phyloP scores from a whole-genome alignment of 2,888 invertebrate genomes.

The Lithosia quadra region DNA sequence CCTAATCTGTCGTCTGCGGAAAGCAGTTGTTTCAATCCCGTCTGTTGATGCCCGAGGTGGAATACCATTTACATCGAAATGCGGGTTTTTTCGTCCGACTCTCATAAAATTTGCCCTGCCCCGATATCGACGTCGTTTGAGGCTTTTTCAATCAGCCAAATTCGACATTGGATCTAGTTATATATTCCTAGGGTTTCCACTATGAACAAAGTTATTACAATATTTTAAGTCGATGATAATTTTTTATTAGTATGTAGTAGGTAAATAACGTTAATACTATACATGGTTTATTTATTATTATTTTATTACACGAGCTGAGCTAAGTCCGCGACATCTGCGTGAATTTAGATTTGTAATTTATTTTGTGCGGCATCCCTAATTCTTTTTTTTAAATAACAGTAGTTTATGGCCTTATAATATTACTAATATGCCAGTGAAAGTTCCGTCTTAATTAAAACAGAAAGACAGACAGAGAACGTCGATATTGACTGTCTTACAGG shows the following conservation, averaged over 20 bases:
- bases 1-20: slow-evolving; percentile 33
- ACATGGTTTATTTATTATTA: no score
- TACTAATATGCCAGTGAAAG: no score
- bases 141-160: slow-evolving; percentile 49
- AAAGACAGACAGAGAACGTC: no score
- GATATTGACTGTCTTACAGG: no score
- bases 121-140: slow-evolving; percentile 34
- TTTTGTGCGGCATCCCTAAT: no score
- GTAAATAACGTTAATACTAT: no score
- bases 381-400: no score
- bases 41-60: slow-evolving; percentile 32
- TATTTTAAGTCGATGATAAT: background rate
- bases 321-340: no score
- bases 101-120: slow-evolving; percentile 44
- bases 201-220: background rate
- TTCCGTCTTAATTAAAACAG: no score
- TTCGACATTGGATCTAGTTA: slow-evolving; percentile 41
- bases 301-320: no score
- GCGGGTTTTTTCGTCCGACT: slow-evolving; percentile 34
- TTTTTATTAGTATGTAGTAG: background rate
- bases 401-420: no score
- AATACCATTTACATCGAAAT: slow-evolving; percentile 51
- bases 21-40: slow-evolving; percentile 46
- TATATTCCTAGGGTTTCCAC: slow-evolving; percentile 13
- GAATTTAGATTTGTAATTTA: no score